These are phyloP conservation scores for Thamnophis elegans DNA, from an alignment of 2,797 vertebrate species.

Conservation along the genomic window DNA sequence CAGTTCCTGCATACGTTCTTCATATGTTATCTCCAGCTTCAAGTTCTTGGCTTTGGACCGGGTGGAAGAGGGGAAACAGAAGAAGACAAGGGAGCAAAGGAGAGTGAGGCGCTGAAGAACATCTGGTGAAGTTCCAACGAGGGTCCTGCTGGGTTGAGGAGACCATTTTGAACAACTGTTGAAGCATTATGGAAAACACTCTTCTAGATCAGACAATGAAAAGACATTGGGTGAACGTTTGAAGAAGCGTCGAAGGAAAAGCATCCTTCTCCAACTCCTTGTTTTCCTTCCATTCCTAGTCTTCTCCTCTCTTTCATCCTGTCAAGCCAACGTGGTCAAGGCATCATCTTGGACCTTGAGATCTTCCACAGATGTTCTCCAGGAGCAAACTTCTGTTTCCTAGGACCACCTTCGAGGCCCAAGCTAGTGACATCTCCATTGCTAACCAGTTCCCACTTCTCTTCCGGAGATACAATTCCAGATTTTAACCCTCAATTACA, in stretches of 20 bases:
- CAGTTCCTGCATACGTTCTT: too few relatives aligned
- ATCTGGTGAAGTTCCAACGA: background rate
- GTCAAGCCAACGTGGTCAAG: background rate
- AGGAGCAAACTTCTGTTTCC: background rate
- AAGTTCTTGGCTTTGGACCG: background rate
- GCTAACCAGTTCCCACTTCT: conserved; percentile 57
- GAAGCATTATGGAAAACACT: background rate
- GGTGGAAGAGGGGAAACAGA: background rate
- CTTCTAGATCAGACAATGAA: too few relatives aligned
- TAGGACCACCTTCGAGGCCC: too few relatives aligned
- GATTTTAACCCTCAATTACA: conserved; percentile 46
- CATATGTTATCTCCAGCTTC: too few relatives aligned
- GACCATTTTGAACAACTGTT: background rate
- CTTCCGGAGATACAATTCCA: conserved; percentile 55
- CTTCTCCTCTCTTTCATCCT: background rate
- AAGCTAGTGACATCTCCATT: conserved; percentile 60
- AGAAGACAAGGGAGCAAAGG: background rate
- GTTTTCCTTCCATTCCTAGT: background rate
- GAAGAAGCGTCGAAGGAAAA: background rate
- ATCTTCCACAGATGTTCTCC: background rate
- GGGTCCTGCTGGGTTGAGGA: background rate
- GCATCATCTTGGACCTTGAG: background rate
- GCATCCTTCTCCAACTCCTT: background rate
- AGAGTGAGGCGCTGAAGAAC: background rate
- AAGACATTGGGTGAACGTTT: background rate